These are phyloP conservation scores for Columba livia DNA, from an alignment of 2,113 vertebrate genomes.

Conservation along the genomic window DNA sequence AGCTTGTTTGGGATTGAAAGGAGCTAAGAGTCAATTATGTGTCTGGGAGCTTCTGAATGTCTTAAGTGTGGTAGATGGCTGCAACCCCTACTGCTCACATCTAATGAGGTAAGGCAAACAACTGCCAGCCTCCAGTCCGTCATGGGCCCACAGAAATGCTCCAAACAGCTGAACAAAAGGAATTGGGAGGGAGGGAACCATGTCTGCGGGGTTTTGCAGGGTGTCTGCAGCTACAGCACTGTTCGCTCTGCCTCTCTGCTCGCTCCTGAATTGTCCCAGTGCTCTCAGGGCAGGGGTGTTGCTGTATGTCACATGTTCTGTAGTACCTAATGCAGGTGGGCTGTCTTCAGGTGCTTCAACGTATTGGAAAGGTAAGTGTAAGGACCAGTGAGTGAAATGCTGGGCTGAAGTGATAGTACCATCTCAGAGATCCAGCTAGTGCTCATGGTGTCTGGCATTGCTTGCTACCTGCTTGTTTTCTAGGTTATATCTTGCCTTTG, in stretches of 20 bases:
- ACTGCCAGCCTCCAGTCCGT: not conserved
- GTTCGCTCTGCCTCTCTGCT: not conserved
- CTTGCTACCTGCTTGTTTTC: not conserved
- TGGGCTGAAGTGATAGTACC: not conserved
- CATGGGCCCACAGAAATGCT: not conserved
- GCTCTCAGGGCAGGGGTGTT: not conserved
- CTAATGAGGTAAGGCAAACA: slow-evolving; percentile 16
- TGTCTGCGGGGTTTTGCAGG: not conserved
- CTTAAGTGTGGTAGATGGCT: slow-evolving; percentile 2
- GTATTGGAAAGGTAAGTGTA: not conserved
- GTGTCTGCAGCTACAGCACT: not conserved
- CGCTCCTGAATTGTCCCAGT: not conserved
- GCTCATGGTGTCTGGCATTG: not conserved
- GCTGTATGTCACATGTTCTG: not conserved
- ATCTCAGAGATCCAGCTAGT: not conserved
- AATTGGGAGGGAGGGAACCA: not conserved
- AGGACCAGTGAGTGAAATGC: not conserved
- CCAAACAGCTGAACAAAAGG: not conserved
- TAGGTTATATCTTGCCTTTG: not conserved
- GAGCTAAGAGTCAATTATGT: slow-evolving; percentile 49
- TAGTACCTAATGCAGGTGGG: not conserved
- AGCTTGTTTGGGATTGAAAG: slow-evolving; percentile 38
- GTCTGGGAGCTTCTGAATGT: slow-evolving; percentile 25
- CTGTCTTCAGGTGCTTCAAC: not conserved
- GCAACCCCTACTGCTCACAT: not conserved